Conservation (phyloP, 1,140 invertebrate genomes). For the Mya arenaria region DNA sequence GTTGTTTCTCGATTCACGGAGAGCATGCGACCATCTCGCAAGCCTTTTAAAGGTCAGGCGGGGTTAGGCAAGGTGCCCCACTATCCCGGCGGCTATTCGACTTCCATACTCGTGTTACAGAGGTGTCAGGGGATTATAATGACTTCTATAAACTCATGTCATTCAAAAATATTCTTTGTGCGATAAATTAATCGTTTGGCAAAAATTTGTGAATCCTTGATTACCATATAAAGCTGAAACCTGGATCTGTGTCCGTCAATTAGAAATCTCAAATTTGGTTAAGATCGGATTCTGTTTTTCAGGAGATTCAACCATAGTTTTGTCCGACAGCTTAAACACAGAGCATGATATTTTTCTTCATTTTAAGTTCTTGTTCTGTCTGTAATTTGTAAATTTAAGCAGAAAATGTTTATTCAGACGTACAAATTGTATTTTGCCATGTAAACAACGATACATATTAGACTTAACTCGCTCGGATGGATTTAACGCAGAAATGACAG, state of each 20-base stretch:
- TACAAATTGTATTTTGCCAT: constrained; percentile 47
- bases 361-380: not conserved
- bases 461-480: constrained; percentile 1
- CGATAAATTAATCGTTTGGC: constrained; percentile 46
- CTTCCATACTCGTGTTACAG: constrained; percentile 41
- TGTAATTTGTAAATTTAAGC: constrained; percentile 51
- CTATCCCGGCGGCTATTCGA: constrained; percentile 6
- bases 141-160: constrained; percentile 41
- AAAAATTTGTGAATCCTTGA: constrained; percentile 53
- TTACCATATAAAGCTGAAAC: constrained; percentile 36
- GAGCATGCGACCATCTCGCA: constrained; percentile 19
- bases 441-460: constrained; percentile 19
- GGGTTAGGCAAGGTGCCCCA: constrained; percentile 40
- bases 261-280: constrained; percentile 34
- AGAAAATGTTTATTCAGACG: constrained; percentile 32
- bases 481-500: constrained; percentile 48
- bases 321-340: constrained; percentile 46
- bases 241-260: constrained; percentile 48
- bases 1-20: constrained; percentile 14
- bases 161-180: constrained; percentile 56
- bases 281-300: constrained; percentile 43
- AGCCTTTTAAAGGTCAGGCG: constrained; percentile 43
- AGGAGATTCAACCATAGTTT: constrained; percentile 24
- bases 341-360: not conserved
- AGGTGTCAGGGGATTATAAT: constrained; percentile 39